Conservation (phyloP, 2,113 vertebrate genomes). For the Spermophilus dauricus region DNA sequence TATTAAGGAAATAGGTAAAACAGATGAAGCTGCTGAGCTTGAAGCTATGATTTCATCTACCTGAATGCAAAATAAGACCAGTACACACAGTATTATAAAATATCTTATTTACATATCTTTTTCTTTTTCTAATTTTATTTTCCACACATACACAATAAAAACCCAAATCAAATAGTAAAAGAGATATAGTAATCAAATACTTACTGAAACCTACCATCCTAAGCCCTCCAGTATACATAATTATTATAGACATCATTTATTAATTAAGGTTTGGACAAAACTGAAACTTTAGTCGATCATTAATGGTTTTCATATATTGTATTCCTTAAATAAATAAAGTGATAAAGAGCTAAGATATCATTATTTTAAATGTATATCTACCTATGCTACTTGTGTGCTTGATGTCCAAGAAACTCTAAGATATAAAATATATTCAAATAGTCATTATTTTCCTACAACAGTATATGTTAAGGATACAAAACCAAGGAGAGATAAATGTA, state of each 20-base stretch:
- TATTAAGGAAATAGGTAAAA: not conserved
- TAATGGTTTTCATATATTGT: not conserved
- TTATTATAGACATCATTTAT: not conserved
- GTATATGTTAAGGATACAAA: not conserved
- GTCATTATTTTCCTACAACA: not conserved
- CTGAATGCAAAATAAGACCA: slow-evolving; percentile 69
- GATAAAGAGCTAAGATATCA: not conserved
- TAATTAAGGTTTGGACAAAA: not conserved
- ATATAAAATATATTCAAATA: not conserved
- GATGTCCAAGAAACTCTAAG: not conserved
- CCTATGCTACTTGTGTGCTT: not conserved
- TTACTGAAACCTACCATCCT: not conserved
- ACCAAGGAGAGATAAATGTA: not conserved
- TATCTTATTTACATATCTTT: not conserved
- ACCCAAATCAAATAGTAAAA: not conserved
- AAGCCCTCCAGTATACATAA: not conserved
- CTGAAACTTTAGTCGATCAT: not conserved
- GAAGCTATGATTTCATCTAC: not conserved
- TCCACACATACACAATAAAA: slow-evolving; percentile 63
- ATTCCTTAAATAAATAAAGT: not conserved
- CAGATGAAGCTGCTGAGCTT: not conserved
- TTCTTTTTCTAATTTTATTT: slow-evolving; percentile 15
- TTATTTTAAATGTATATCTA: not conserved
- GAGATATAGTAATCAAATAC: not conserved
- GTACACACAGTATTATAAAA: slow-evolving; percentile 41